Base-by-base conservation (phyloP, 2,888 invertebrate species). In the Heliconius cydno region DNA sequence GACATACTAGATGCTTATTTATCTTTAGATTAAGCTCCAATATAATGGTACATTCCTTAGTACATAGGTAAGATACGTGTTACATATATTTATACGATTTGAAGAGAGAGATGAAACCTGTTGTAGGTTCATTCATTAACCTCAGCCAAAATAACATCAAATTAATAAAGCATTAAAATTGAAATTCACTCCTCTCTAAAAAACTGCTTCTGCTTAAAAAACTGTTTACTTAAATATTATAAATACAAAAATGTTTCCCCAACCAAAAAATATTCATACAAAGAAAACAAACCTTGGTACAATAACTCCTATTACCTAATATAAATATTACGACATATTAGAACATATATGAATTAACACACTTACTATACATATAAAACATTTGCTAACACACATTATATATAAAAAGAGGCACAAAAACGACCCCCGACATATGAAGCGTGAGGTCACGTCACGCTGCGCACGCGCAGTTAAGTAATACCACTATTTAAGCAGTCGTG, bases 401-500 rank as follows among this genome's bases (percentile, higher is more conserved):
- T 66, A 52, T 41, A 68, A 78, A 78, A 68, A 66, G 66, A 73
- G 78, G 25, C 52, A 81, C 73, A 79, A 77, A 77, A 79, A 78
- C 76, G 80, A 79, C 75, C 82, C 80, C 79, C 78, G 66, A 82
- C 72, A 73, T 70, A 41, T 77, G 67, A 82, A 68, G 75, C 88
- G 87, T 89, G 89, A 87, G 87, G 84, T 84, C 88, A 82, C 82
- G 86, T 88, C 88, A 88, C 87, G 87, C 73, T 25, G 79, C 83
- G 82, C 85, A 83, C 84, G 86, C 84, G 83, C 83, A 83, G 83
- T 89, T 88, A 87, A 83, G 85, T 89, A 89, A 89, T 86, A 86
- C 84, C 86, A 89, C 85, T 87, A 86, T 87, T 88, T 86, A 83
- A 85, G 79, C 85, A 86, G 86, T 90, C 87, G 87, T 88, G 86